Evolutionary conservation across 2,888 invertebrate genomes (phyloP).

Genomic region (Clepsis dumicolana): DNA sequence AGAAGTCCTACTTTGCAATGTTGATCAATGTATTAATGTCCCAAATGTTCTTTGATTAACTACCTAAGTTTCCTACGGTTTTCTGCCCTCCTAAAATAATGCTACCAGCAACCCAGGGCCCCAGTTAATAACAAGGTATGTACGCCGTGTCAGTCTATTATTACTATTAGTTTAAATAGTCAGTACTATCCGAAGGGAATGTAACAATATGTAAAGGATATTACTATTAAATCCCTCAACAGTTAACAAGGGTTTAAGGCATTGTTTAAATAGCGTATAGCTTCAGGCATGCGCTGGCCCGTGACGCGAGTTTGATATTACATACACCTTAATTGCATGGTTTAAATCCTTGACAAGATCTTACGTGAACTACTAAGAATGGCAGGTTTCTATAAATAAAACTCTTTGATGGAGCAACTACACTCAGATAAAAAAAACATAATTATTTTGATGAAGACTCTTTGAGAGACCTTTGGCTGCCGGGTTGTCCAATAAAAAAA

Average conservation of each 20-base stretch:
- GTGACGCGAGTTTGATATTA: background rate
- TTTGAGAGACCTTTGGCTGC: no score
- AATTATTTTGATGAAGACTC: no score
- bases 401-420: no score
- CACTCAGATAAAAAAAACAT: no score
- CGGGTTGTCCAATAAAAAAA: no score
- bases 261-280: constrained; percentile 27
- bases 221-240: constrained; percentile 30
- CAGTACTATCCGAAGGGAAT: constrained; percentile 2
- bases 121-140: background rate
- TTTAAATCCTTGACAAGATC: background rate
- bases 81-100: background rate
- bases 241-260: constrained; percentile 34
- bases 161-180: constrained; percentile 33
- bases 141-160: constrained; percentile 7
- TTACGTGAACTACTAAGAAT: background rate
- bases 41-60: background rate
- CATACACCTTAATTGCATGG: background rate
- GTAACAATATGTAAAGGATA: constrained; percentile 39
- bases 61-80: background rate
- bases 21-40: background rate
- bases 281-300: constrained; percentile 12
- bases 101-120: background rate
- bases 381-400: no score
- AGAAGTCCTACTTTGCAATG: background rate